Evolutionary conservation across 1,140 invertebrate genomes (phyloP), one percentile per base, ranked within the genome.

Genomic region (Ceratosolen fusciceps): DNA sequence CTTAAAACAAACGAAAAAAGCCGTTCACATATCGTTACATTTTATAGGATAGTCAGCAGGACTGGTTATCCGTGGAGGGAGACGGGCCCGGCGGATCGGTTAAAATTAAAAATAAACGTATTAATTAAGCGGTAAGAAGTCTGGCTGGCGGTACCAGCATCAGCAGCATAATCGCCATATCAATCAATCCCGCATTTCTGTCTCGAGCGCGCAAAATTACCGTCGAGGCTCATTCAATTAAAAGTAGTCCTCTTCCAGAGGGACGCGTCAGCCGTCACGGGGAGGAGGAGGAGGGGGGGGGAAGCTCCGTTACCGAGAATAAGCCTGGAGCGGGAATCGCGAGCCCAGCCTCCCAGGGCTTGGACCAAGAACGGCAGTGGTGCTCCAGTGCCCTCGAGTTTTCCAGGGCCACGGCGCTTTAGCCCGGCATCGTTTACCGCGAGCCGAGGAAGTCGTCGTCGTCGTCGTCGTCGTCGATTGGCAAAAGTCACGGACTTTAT

Each of bases 261-360:
- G 31, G 2, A 62, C 1, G 8, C 29, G n/a, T n/a, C n/a, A n/a
- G n/a, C n/a, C n/a, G n/a, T n/a, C n/a, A n/a, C n/a, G n/a, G n/a
- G n/a, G n/a, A n/a, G n/a, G n/a, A n/a, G n/a, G n/a, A n/a, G n/a
- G n/a, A n/a, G n/a, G n/a, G n/a, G n/a, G n/a, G n/a, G n/a, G n/a
- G n/a, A n/a, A 19, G 34, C 24, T 39, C 39, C 26, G 37, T 49
- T 74, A 74, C 73, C 43, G 39, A 65, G 73, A 74, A 74, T 74
- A 49, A 74, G 14, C 16, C n/a, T 56, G 10, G 4, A n/a, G 52
- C 7, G 60, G 16, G 60, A 19, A 56, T 52, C 49, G 49, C 5
- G 54, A 26, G 54, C n/a, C 26, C 54, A 26, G 54, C 21, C n/a
- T 24, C n/a, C n/a, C 1, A 56, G 24, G 5, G 54, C 5, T 24